Conservation (phyloP, 2,888 invertebrate genomes). For the Heterodera filipjevi region DNA sequence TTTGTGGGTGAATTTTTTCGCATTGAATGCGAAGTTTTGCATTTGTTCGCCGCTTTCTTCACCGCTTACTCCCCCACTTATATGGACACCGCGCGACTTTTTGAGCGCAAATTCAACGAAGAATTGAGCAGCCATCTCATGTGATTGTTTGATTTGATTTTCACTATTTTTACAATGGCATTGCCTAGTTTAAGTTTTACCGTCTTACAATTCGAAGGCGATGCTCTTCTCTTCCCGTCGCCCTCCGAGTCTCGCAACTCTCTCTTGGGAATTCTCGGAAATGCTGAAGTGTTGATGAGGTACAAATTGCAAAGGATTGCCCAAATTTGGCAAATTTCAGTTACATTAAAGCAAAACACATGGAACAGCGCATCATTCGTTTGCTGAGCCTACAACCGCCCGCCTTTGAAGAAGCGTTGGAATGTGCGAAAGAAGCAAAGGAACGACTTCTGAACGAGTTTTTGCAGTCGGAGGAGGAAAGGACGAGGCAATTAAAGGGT, state of each 20-base stretch:
- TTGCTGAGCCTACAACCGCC: constrained; percentile 15
- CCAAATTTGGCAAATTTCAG: not conserved
- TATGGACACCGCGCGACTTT: constrained; percentile 45
- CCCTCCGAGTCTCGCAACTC: not conserved
- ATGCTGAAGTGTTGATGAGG: not conserved
- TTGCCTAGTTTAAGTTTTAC: constrained; percentile 9
- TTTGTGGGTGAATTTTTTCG: constrained; percentile 45
- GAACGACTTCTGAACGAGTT: constrained; percentile 5
- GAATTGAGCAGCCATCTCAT: constrained; percentile 45
- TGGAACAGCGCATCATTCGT: constrained; percentile 1
- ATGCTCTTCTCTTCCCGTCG: constrained; percentile 1
- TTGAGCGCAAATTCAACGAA: constrained; percentile 5
- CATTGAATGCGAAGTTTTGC: constrained; percentile 34
- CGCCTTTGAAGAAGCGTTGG: constrained; percentile 19
- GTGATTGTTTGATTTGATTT: constrained; percentile 26
- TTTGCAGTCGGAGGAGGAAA: not conserved
- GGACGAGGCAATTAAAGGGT: not conserved
- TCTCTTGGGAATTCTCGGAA: not conserved
- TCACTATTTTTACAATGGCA: not conserved
- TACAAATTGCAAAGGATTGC: not conserved
- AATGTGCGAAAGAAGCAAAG: not conserved
- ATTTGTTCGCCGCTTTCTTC: constrained; percentile 47
- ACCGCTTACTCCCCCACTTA: constrained; percentile 51
- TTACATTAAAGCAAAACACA: constrained; percentile 20
- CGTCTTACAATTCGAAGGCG: constrained; percentile 30